A percentile compares a stretch with the other conserved stretches of the same genome.
phyloP scores from a whole-genome alignment of 2,797 vertebrate species.

The Hybognathus amarus region DNA sequence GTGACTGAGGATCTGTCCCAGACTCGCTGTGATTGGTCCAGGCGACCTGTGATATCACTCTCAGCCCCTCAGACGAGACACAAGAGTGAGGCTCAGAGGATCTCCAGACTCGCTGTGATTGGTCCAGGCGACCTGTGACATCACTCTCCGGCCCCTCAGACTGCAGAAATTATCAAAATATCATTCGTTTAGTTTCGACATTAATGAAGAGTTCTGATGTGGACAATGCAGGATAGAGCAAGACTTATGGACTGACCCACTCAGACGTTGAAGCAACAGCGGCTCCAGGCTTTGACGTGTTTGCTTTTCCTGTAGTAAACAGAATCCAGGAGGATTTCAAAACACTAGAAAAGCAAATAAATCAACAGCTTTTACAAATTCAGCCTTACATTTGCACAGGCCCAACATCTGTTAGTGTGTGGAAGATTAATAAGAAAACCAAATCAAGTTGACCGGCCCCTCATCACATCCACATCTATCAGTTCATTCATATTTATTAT shows the following conservation, averaged over 20 bases:
- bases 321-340: background rate
- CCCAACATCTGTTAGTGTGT: no score
- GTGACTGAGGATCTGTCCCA: background rate
- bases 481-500: background rate
- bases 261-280: background rate
- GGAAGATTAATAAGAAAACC: background rate
- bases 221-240: background rate
- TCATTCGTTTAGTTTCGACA: background rate
- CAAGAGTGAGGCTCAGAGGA: no score
- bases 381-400: background rate
- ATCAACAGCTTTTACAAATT: background rate
- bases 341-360: background rate
- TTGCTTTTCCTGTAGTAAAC: background rate
- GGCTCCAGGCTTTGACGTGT: background rate
- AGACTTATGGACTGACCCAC: background rate
- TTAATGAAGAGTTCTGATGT: background rate
- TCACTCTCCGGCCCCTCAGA: background rate
- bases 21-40: conserved; percentile 23
- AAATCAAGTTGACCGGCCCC: background rate
- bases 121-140: background rate
- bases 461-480: background rate
- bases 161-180: background rate
- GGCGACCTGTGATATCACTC: background rate
- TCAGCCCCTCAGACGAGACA: no score
- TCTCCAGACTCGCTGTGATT: no score